Evolutionary conservation across 2,113 vertebrate species (phyloP), one percentile per base, ranked within the genome.

Genomic region (Plectropomus leopardus): DNA sequence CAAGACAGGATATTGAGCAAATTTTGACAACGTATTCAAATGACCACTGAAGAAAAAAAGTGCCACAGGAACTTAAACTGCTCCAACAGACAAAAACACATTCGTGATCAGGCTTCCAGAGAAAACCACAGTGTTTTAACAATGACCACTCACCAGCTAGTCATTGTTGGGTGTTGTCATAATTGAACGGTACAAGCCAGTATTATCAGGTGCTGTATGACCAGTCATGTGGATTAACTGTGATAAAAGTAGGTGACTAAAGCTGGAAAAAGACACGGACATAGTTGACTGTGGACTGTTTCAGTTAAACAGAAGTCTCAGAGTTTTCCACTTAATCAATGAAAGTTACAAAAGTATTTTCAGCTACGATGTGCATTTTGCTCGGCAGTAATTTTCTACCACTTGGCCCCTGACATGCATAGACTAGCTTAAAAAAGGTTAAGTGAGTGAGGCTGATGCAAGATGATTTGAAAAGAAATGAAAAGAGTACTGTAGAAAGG

Each of bases 201-300:
- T 36, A 1, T 15, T 32, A 66, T 16, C 14, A 26, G 1, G 1
- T 13, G 9, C 34, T 4, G 14, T 24, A 17, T 48, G 32, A 8
- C 34, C n/a, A 64, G 48, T 57, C 68, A 79, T 30, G 17, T 47
- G 23, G 32, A 10, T 54, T 9, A 23, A 53, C 48, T 68, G 48
- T 42, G 19, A 24, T 53, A 11, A 40, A 24, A 11, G 7, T 26
- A 8, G 0, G 24, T 32, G 68, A 80, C 60, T 66, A 66, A 66
- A 72, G 23, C 59, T 65, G 23, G 9, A 48, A 26, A n/a, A 28
- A 36, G 26, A 14, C 50, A 15, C 14, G 24, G 21, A 60, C 28
- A 10, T n/a, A 4, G 3, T 9, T 50, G 14, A 13, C n/a, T n/a
- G 4, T 23, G 21, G 30, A 51, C 7, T 68, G 48, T 53, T 48